phyloP scores from a whole-genome alignment of 2,113 vertebrate genomes.

The Hippocampus guttulatus region DNA sequence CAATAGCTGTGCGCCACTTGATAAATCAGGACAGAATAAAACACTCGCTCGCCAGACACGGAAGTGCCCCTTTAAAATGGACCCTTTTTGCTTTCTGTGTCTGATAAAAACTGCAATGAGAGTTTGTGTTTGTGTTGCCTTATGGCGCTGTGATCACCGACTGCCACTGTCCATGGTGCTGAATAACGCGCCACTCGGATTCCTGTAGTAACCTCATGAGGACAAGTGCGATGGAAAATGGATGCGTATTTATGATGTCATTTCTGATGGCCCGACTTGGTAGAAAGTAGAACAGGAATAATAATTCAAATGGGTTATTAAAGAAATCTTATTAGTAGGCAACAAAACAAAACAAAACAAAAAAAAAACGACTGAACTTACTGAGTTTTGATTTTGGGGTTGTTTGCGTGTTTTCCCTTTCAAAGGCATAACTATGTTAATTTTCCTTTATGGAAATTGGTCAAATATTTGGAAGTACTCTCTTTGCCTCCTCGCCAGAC shows the following conservation, averaged over 20 bases:
- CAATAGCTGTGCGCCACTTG: conserved; percentile 16
- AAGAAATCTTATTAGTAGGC: too few relatives aligned
- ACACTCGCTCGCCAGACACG: conserved; percentile 28
- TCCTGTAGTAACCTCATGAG: not conserved
- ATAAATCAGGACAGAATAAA: conserved; percentile 19
- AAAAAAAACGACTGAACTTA: not conserved
- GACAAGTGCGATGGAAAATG: not conserved
- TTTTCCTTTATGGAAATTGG: not conserved
- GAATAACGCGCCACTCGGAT: conserved; percentile 31
- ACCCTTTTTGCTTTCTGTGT: conserved; percentile 29
- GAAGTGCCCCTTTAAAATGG: conserved; percentile 21
- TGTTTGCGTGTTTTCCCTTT: not conserved
- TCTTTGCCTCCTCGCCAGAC: conserved; percentile 13
- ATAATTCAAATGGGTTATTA: not conserved
- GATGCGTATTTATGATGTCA: not conserved
- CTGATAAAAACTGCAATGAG: conserved; percentile 33
- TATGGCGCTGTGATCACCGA: conserved; percentile 17
- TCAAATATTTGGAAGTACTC: not conserved
- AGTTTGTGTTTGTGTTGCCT: conserved; percentile 17
- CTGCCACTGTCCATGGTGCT: conserved; percentile 67
- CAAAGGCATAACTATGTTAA: not conserved
- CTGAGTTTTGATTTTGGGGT: not conserved
- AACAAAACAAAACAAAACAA: too few relatives aligned
- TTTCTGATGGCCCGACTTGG: not conserved
- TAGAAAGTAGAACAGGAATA: not conserved